These are phyloP conservation scores for Dolomedes plantarius DNA, from an alignment of 2,888 invertebrate genomes.

Conservation along the genomic window DNA sequence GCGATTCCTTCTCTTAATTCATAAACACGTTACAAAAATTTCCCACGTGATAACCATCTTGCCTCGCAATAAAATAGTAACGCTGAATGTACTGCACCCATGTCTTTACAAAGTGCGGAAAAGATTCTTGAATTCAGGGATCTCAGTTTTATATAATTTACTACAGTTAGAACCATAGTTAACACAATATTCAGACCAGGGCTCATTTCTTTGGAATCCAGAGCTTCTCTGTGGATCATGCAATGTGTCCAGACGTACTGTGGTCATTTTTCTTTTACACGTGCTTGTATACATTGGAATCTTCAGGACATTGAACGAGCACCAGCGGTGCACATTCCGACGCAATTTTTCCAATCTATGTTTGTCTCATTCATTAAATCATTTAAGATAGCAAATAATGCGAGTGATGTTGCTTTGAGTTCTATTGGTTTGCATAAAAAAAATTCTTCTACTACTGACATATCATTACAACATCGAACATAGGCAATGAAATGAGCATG, in stretches of 20 bases:
- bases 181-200: constrained; percentile 6
- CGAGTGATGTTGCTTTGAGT: too few species aligned
- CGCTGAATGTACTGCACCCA: constrained; percentile 9
- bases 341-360: constrained; percentile 54
- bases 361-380: constrained; percentile 43
- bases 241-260: constrained; percentile 14
- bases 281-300: constrained; percentile 35
- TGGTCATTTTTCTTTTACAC: constrained; percentile 33
- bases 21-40: constrained; percentile 24
- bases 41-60: constrained; percentile 32
- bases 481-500: too few species aligned
- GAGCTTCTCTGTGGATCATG: constrained; percentile 13
- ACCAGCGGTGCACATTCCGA: constrained; percentile 47
- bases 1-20: background rate
- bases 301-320: too few species aligned
- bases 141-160: constrained; percentile 27
- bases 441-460: too few species aligned
- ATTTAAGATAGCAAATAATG: too few species aligned
- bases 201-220: constrained; percentile 14
- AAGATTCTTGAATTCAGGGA: constrained; percentile 7
- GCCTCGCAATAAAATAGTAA: background rate
- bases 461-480: too few species aligned
- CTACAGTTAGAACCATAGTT: constrained; percentile 7
- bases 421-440: too few species aligned
- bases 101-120: constrained; percentile 14